Evolutionary conservation across 2,113 vertebrate species (phyloP).

Genomic region (Rhipidura dahli): DNA sequence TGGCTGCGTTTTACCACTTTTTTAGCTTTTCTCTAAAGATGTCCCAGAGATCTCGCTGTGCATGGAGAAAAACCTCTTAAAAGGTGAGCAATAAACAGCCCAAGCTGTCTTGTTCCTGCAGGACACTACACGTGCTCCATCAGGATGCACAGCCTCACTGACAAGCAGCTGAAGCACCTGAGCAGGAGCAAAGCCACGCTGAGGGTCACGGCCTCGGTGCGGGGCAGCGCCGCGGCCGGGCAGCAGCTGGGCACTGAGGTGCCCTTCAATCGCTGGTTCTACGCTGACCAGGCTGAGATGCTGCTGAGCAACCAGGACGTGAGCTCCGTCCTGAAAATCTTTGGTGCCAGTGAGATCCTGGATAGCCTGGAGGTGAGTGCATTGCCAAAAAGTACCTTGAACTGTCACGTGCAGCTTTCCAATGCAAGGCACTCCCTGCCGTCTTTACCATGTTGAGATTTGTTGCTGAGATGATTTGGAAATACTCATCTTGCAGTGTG

Average conservation of each 20-base stretch:
- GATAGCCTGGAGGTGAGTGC: constrained; percentile 81
- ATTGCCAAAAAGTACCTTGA: not conserved
- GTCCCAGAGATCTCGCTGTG: not conserved
- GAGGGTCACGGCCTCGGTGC: constrained; percentile 75
- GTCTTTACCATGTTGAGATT: fast-evolving
- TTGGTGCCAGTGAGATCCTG: constrained; percentile 77
- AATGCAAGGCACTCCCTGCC: not conserved
- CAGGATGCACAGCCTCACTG: constrained; percentile 76
- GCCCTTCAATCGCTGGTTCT: constrained; percentile 84
- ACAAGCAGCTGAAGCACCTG: constrained; percentile 80
- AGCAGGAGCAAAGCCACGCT: constrained; percentile 77
- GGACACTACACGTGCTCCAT: constrained; percentile 87
- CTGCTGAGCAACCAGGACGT: constrained; percentile 81
- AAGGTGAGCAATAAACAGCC: not conserved
- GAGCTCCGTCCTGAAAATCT: constrained; percentile 83
- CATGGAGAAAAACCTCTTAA: fast-evolving
- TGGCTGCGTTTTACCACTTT: not conserved
- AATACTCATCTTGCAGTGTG: not conserved
- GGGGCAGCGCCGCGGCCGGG: constrained; percentile 39
- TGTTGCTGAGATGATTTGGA: not conserved
- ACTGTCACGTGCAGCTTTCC: not conserved
- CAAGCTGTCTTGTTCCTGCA: constrained; percentile 30
- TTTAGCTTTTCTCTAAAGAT: not conserved
- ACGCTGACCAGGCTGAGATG: constrained; percentile 83
- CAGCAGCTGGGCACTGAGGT: constrained; percentile 74